Conservation (phyloP, 2,797 vertebrate genomes). For the Bovichtus variegatus region DNA sequence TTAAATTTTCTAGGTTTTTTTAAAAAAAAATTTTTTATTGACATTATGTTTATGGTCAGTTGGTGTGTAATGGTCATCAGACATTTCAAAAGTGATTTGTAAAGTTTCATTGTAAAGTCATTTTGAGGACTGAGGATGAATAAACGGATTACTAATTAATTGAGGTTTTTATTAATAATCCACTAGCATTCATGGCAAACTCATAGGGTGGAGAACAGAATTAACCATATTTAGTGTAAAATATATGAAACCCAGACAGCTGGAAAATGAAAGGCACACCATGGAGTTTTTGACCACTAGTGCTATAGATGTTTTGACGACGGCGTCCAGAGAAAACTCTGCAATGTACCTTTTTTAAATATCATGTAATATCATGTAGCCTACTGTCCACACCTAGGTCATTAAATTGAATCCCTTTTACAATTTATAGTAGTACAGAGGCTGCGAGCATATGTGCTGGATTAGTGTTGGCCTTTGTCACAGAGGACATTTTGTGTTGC, state of each 20-base stretch:
- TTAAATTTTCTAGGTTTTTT: too few species aligned
- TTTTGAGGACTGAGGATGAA: conserved; percentile 3
- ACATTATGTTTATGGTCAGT: not conserved
- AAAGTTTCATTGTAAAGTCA: conserved; percentile 8
- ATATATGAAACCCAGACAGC: not conserved
- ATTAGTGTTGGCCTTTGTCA: not conserved
- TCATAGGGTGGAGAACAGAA: not conserved
- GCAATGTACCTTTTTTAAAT: not conserved
- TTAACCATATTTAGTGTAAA: not conserved
- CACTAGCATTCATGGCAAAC: conserved; percentile 18
- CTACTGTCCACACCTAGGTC: not conserved
- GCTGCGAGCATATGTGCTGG: not conserved
- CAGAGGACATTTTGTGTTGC: conserved; percentile 8
- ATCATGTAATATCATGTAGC: not conserved
- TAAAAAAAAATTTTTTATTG: too few species aligned
- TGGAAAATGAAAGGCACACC: conserved; percentile 9
- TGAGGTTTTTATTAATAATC: conserved; percentile 18
- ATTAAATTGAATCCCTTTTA: not conserved
- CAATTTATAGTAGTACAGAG: not conserved
- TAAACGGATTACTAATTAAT: conserved; percentile 11
- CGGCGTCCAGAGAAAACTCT: not conserved
- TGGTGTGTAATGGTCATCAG: not conserved
- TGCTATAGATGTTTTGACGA: not conserved
- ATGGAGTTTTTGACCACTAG: not conserved
- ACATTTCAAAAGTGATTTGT: not conserved